A percentile compares a stretch with the other conserved stretches of the same genome.
These are phyloP conservation scores for Epiblema foenella DNA, from an alignment of 2,888 invertebrate species.

Conservation along the genomic window DNA sequence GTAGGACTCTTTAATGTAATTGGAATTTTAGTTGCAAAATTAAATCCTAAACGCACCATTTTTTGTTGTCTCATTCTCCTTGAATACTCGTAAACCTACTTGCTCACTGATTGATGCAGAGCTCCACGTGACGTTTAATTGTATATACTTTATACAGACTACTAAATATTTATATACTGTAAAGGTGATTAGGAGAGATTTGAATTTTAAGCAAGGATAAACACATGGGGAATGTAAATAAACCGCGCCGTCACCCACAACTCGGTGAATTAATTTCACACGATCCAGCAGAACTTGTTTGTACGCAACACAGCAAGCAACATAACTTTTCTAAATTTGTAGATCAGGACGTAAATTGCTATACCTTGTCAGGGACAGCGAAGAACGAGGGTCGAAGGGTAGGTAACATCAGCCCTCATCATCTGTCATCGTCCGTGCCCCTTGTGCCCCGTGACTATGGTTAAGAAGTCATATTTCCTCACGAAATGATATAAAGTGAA, in stretches of 20 bases:
- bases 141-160: no score
- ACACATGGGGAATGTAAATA: not conserved
- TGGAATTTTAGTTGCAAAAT: no score
- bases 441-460: conserved; percentile 7
- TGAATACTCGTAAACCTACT: no score
- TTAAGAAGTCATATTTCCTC: not conserved
- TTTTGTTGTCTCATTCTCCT: no score
- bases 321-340: conserved; percentile 13
- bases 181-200: no score
- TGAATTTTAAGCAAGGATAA: no score
- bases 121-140: no score
- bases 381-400: conserved; percentile 28
- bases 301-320: conserved; percentile 9
- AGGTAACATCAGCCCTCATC: conserved; percentile 28
- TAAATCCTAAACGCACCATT: no score
- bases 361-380: conserved; percentile 16
- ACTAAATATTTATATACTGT: no score
- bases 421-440: conserved; percentile 24
- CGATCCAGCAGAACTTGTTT: no score
- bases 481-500: not conserved
- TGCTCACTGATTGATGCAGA: no score
- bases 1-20: no score
- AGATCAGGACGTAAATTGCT: conserved; percentile 16
- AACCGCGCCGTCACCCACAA: not conserved
- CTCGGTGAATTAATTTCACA: not conserved